Base-by-base conservation (phyloP, 2,888 invertebrate species). In the Amphipyra tragopoginis region DNA sequence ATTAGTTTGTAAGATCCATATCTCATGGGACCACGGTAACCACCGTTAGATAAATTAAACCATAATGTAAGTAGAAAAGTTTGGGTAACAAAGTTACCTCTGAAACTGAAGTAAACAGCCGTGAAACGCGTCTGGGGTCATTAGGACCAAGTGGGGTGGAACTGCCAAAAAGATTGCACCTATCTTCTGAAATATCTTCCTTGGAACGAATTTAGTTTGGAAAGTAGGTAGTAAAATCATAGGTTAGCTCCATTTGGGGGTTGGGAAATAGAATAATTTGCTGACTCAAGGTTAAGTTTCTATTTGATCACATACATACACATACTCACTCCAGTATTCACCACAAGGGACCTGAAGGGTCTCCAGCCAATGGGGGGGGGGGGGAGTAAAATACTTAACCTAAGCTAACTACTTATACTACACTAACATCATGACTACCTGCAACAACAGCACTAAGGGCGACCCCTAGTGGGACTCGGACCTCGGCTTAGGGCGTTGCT, bases 101-200 rank as follows among this genome's bases (percentile, higher is more conserved):
- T 56, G 49, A 63, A 72, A 68, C 73, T 74, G 60, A 67, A 73
- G 79, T 75, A 82, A 82, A 82, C 73, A 82, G 42, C 79, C 83
- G 82, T 83, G 76, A 79, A 83, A 80, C 72, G 72, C 69, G 67
- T 65, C 74, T 67, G 53, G 81, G 81, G 68, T 73, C 81, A 81
- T 83, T 83, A 69, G 67, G 62, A 60, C 62, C 82, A 72, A 77
- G 78, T 79, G 75, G 77, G 69, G 63, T 67, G 63, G 80, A 78
- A 78, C 72, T 72, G 67, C 71, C 69, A 66, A 68, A 72, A 70
- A 72, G 67, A 75, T 80, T 74, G 72, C 70, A 69, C 54, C 60
- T 65, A 69, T 65, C 72, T 65, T n/a, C 44, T 66, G 48, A 64
- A 72, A 70, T 59, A 69, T 69, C 51, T 65, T 60, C 67, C 45